Percentiles rank a stretch among this genome's conserved stretches.
Evolutionary conservation across 2,797 vertebrate species (phyloP).

Genomic region (Neosalanx taihuensis): DNA sequence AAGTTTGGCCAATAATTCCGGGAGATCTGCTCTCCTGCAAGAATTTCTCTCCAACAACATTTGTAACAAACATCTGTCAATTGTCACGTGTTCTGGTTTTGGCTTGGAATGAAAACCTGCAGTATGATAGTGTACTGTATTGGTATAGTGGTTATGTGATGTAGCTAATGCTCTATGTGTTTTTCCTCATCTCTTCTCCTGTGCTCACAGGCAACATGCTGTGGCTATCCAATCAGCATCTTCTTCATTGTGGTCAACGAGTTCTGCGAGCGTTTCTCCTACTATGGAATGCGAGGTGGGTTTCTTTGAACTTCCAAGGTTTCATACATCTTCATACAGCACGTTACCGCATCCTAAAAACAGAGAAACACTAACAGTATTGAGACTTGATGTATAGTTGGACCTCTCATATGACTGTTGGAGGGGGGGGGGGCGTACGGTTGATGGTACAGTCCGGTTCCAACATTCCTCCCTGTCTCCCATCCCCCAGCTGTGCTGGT

Average conservation of each 20-base stretch:
- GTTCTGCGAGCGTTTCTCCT: constrained; percentile 95
- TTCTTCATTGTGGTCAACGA: constrained; percentile 93
- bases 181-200: too few relatives aligned
- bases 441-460: not conserved
- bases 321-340: not conserved
- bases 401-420: too few relatives aligned
- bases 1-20: not conserved
- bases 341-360: too few relatives aligned
- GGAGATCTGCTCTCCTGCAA: not conserved
- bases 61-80: too few relatives aligned
- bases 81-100: too few relatives aligned
- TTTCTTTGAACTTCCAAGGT: not conserved
- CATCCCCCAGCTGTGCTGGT: constrained; percentile 81
- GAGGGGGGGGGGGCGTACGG: not conserved
- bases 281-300: constrained; percentile 95
- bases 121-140: not conserved
- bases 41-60: not conserved
- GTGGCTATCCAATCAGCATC: constrained; percentile 86
- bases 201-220: constrained; percentile 34
- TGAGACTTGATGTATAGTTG: too few relatives aligned
- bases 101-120: too few relatives aligned
- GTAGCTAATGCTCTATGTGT: not conserved
- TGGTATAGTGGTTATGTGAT: too few relatives aligned
- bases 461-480: not conserved
- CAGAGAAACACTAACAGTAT: too few relatives aligned